Conservation (phyloP, 2,888 invertebrate genomes). For the Tethea ocularis region DNA sequence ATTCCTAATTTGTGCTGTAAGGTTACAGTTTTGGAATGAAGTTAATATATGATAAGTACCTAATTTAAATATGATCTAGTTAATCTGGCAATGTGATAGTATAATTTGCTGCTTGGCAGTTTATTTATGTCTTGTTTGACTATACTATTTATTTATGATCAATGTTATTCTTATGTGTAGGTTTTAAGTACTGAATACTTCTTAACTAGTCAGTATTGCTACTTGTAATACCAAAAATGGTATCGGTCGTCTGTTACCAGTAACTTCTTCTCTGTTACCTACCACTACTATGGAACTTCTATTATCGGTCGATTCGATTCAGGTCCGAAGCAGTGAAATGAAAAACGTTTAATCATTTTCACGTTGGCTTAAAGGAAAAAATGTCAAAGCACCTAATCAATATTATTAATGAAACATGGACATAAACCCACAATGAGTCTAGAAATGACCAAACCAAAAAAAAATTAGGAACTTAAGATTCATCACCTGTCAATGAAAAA, state of each 20-base stretch:
- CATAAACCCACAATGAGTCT: background rate
- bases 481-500: background rate
- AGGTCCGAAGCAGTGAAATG: no score
- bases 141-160: background rate
- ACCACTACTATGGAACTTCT: no score
- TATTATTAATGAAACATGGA: no score
- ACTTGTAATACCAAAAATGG: slow-evolving; percentile 20
- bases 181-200: slow-evolving; percentile 4
- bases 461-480: background rate
- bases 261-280: no score
- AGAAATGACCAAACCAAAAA: background rate
- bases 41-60: background rate
- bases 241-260: background rate
- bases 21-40: background rate
- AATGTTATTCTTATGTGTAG: background rate
- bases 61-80: slow-evolving; percentile 8
- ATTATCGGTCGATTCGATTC: no score
- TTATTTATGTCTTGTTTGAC: slow-evolving; percentile 17
- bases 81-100: slow-evolving; percentile 28
- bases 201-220: slow-evolving; percentile 30
- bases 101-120: slow-evolving; percentile 45
- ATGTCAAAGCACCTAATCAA: no score
- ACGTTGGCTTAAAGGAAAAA: no score
- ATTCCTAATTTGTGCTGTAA: background rate
- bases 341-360: no score